Conservation (phyloP, 2,888 invertebrate species). For the Napeogenes inachia region DNA sequence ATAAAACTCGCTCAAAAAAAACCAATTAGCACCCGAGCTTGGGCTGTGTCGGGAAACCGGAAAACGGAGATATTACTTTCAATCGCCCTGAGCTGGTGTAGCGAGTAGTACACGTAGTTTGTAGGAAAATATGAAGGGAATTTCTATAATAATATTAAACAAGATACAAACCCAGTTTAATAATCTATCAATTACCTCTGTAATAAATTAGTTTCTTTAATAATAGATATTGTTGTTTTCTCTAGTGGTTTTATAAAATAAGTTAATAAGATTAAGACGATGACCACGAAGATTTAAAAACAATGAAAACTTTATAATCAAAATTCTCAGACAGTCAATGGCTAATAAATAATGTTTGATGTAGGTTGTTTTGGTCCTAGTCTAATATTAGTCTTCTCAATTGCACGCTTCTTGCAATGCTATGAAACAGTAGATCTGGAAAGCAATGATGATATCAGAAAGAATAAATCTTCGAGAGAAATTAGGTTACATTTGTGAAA, state of each 20-base stretch:
- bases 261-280: neutral
- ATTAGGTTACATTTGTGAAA: conserved; percentile 27
- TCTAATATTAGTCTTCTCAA: conserved; percentile 28
- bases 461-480: conserved; percentile 45
- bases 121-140: conserved; percentile 44
- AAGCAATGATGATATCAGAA: conserved; percentile 50
- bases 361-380: conserved; percentile 12
- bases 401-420: conserved; percentile 30
- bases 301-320: conserved; percentile 15
- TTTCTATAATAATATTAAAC: conserved; percentile 20
- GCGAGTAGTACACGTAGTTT: conserved; percentile 26
- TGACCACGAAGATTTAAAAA: conserved; percentile 3
- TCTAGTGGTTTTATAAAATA: neutral
- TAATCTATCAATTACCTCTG: neutral
- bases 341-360: conserved; percentile 15
- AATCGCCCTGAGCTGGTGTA: conserved; percentile 37
- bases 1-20: conserved; percentile 44
- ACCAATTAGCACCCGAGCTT: conserved; percentile 54
- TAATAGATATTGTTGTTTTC: neutral
- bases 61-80: conserved; percentile 57
- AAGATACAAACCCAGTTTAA: neutral
- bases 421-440: conserved; percentile 45
- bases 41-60: conserved; percentile 34
- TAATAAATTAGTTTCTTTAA: neutral
- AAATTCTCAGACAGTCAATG: conserved; percentile 16